Evolutionary conservation across 2,888 invertebrate genomes (phyloP).

Genomic region (Tipula helvola): DNA sequence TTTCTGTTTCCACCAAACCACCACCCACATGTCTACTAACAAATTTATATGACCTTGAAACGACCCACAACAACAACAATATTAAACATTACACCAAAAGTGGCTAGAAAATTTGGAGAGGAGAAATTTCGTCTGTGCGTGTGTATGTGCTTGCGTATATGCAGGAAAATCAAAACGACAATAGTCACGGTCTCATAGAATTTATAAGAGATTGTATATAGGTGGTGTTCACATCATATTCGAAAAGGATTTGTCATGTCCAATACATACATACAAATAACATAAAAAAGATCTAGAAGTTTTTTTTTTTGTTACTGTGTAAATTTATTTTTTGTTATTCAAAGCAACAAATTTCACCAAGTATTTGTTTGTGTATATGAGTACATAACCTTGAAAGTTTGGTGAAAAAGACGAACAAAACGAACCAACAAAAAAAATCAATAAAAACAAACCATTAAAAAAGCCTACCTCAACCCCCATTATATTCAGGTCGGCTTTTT

Average conservation of each 20-base stretch:
- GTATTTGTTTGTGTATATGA: background rate
- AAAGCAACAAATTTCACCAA: background rate
- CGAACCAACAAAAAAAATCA: background rate
- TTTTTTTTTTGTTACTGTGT: background rate
- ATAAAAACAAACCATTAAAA: slow-evolving; percentile 8
- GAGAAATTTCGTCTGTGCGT: background rate
- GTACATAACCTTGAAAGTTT: background rate
- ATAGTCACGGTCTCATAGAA: background rate
- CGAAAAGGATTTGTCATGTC: background rate
- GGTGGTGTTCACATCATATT: background rate
- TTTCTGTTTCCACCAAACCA: background rate
- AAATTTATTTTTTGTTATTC: background rate
- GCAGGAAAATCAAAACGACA: background rate
- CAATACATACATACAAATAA: background rate
- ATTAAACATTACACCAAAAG: background rate
- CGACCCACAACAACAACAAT: background rate
- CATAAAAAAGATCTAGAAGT: background rate
- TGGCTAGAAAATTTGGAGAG: background rate
- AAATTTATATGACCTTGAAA: background rate
- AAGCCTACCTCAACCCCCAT: slow-evolving; percentile 10
- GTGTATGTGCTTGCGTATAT: background rate
- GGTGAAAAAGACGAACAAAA: background rate
- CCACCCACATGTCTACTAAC: background rate
- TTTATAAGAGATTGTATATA: background rate
- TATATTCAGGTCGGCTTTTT: background rate